Base-by-base conservation (phyloP, 2,113 vertebrate species). In the Theristicus caerulescens region DNA sequence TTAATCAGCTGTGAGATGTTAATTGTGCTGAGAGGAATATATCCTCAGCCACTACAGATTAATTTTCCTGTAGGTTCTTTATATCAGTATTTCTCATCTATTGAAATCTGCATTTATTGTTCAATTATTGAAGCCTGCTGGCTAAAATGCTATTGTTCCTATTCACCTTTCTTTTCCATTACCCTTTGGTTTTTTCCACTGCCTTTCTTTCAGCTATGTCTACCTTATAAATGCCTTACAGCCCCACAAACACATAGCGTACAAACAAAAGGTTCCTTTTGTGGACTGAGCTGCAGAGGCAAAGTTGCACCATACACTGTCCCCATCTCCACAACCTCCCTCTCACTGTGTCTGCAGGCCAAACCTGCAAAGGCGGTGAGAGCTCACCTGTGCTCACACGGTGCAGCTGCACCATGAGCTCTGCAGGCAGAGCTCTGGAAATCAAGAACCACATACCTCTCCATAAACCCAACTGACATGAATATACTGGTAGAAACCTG, bases 331-430 rank as follows among this genome's bases (percentile, higher is more conserved):
- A 36, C 32, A 32, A 2, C 16, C 36, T 51, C 44, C 34, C 46
- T 52, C 83, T 47, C 52, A 0, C 27, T 10, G 4, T 7, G 36
- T 5, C 44, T 4, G 0, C 32, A 57, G 36, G 26, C 26, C 1
- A 46, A 52, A 18, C 10, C 3, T 0, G 2, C 22, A 12, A 17
- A 71, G 22, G 34, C 0, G 0, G 5, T 4, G 25, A 22, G 36
- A n/a, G 6, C 31, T 70, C 32, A 9, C 51, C 22, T 11, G 24
- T 70, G 69, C 52, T 81, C 44, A 7, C 55, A n/a, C 0, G 0
- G 3, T 34, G 26, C 0, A 1, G 19, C 57, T 32, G 66, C 66
- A 34, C 32, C 42, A 9, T 0, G 0, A n/a, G 34, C 38, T 9
- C 81, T 57, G n/a, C 27, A n/a, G 40, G 29, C 31, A 52, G 25